Base-by-base conservation (phyloP, 2,113 vertebrate species). In the Hippocampus abdominalis region DNA sequence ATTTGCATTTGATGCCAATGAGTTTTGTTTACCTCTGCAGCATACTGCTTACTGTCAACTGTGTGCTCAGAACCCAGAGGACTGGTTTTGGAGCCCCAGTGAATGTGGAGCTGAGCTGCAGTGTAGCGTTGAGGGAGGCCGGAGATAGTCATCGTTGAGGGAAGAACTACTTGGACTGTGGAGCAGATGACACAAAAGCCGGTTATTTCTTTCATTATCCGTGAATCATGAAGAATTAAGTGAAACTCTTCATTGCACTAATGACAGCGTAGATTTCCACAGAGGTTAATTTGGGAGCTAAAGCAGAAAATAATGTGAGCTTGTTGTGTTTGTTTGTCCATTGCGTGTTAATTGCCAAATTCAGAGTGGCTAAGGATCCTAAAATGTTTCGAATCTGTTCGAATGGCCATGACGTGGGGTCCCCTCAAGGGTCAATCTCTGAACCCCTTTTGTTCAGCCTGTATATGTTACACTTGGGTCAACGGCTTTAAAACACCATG, bases 51-150 rank as follows among this genome's bases (percentile, higher is more conserved):
- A 68, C 94, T 94, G 0, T 91, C 81, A 27, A 99, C 46, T 0
- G 84, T 94, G 85, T 99, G 97, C 62, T 99, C 96, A 0, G 97
- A 98, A 53, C 97, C 96, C 0, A 84, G 73, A 0, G 91, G 93
- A 68, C 71, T 85, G 29, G 73, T 85, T 18, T 66, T 73, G 73
- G 93, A 93, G 20, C 96, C 96, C 97, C 97, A 98, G 88, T 98
- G 97, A 11, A 99, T 89, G 78, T 98, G 97, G 16, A 99, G 94
- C 8, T 97, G 94, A 8, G 92, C 89, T 0, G 95, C 97, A 0
- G 92, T 89, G 88, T 95, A 98, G 11, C 76, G 91, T 61, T 93
- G 88, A 0, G 82, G 92, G n/a, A 96, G 92, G 75, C 92, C 91
- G 67, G 89, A 89, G 71, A 98, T 80, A 73, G 85, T 53, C 96